phyloP scores from a whole-genome alignment of 2,888 invertebrate genomes.

The Belgica antarctica region DNA sequence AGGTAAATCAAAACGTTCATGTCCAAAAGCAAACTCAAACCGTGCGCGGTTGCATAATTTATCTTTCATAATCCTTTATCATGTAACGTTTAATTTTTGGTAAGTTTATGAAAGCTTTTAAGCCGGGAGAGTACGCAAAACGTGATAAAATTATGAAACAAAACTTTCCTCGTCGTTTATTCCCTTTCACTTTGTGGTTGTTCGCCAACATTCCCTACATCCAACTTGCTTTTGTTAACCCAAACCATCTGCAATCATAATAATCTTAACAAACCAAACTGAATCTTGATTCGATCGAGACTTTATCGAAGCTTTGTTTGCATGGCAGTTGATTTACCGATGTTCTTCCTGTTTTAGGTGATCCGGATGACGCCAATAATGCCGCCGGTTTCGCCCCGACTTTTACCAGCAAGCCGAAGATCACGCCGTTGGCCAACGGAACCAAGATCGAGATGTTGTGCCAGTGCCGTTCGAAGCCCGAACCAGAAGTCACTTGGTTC shows the following conservation, averaged over 20 bases:
- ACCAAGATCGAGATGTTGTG: conserved; percentile 97
- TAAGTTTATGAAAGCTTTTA: conserved; percentile 21
- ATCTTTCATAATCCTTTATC: neutral
- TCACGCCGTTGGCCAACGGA: conserved; percentile 97
- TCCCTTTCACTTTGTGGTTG: conserved; percentile 18
- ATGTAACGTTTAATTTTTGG: neutral
- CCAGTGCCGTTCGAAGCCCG: conserved; percentile 91
- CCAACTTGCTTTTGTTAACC: conserved; percentile 13
- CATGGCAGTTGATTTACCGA: neutral
- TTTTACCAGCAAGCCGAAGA: conserved; percentile 97
- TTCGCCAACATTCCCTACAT: conserved; percentile 16
- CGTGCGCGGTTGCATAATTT: neutral
- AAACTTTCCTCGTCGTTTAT: neutral
- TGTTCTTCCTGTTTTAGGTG: conserved; percentile 60
- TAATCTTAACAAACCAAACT: neutral
- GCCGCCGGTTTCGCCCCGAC: conserved; percentile 87
- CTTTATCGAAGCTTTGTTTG: neutral
- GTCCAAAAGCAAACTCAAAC: neutral
- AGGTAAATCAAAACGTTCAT: conserved; percentile 64
- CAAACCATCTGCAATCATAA: conserved; percentile 11
- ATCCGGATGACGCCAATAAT: conserved; percentile 68
- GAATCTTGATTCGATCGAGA: neutral
- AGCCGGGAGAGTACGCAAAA: conserved; percentile 10
- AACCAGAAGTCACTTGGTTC: conserved; percentile 90
- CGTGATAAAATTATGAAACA: neutral